A percentile compares a stretch with the other conserved stretches of the same genome.
These are phyloP conservation scores for Phrynosoma platyrhinos DNA, from an alignment of 2,113 vertebrate species.

Conservation along the genomic window DNA sequence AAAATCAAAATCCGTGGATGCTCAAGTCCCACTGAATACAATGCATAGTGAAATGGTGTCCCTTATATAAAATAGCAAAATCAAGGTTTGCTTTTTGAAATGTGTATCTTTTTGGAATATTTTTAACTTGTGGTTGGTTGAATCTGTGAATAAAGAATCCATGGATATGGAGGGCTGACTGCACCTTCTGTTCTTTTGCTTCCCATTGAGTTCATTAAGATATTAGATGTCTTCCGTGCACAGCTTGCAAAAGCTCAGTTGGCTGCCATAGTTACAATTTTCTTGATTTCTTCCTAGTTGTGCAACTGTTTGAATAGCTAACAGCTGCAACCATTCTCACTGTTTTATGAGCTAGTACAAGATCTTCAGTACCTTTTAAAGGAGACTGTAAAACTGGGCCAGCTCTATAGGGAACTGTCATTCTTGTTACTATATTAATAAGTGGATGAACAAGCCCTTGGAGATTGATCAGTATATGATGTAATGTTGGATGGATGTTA, in stretches of 20 bases:
- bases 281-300: background rate
- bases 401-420: background rate
- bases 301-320: background rate
- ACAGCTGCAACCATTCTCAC: background rate
- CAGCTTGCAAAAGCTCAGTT: background rate
- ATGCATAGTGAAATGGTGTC: too few relatives aligned
- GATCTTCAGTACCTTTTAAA: background rate
- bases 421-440: constrained; percentile 5
- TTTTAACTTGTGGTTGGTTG: too few relatives aligned
- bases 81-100: too few relatives aligned
- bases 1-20: too few relatives aligned
- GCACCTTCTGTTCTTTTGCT: too few relatives aligned
- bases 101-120: too few relatives aligned
- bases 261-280: background rate
- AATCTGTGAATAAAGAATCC: too few relatives aligned
- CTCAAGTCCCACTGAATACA: too few relatives aligned
- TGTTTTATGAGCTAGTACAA: background rate
- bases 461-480: background rate
- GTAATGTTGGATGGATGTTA: background rate
- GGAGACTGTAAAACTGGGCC: constrained; percentile 20
- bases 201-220: background rate
- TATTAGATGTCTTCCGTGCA: background rate
- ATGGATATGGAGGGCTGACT: too few relatives aligned
- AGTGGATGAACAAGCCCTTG: background rate
- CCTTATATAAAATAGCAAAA: too few relatives aligned